Evolutionary conservation across 2,797 vertebrate genomes (phyloP), one percentile per base, ranked within the genome.

Genomic region (Myotis pilosus): DNA sequence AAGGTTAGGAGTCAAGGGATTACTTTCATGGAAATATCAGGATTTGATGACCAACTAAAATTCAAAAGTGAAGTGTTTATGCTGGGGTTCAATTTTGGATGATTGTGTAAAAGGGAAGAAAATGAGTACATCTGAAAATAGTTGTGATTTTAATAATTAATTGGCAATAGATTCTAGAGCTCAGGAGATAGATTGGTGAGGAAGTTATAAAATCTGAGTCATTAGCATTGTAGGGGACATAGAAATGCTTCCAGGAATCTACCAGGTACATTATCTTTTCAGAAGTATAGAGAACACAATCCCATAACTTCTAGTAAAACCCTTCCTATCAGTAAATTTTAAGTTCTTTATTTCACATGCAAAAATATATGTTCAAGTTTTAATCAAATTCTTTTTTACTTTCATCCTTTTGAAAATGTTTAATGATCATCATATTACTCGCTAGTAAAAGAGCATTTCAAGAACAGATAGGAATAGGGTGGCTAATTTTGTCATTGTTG

Each of bases 331-430:
- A 85, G 8, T 47, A 89, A 87, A 62, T 17, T 44, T 0, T 62
- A 87, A 47, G 3, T 30, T 64, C 23, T 76, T 62, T 69, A n/a
- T 90, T 80, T 87, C 25, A 75, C 22, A 55, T 83, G 9, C 28
- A 80, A 83, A 96, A 57, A 55, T 62, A 28, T 57, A 8, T 68
- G 25, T 66, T 91, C 49, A 85, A 94, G 5, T 68, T 83, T 87
- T 79, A 93, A 74, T 69, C 4, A 69, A 79, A 75, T 84, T 95
- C 5, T 33, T 87, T 30, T 51, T 69, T 60, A 62, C 57, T 95
- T 75, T 74, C 23, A 66, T 71, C 81, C 33, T 85, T 86, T 82
- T 83, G 33, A n/a, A 62, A 64, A 20, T 87, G 19, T 74, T 72
- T 82, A 72, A 53, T 60, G 23, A 44, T 76, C 16, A 38, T 68